Base-by-base conservation (phyloP, 2,888 invertebrate species). In the Cheilosia vernalis region DNA sequence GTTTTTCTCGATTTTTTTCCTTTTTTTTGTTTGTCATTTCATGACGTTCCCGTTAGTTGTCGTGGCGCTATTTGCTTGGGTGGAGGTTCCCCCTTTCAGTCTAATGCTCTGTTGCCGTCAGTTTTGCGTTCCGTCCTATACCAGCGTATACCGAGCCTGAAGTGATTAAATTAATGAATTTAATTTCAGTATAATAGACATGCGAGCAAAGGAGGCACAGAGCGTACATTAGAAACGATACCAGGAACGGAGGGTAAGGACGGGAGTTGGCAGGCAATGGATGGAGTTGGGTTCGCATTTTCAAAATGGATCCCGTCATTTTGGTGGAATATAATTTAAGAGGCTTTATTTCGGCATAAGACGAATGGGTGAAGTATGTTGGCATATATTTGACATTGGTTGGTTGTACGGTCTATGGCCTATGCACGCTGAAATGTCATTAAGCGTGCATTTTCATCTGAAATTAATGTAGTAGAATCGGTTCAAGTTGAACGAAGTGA, bases 131-230 rank as follows among this genome's bases (percentile, higher is more conserved):
- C 24, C 7, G 40, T 66, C 37, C 60, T 49, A 60, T 70, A 17
- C 42, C 49, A 81, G 70, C 6, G 2, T 17, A 9, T 47, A 15
- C 51, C 15, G 24, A 51, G 51, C 53, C 47, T 13, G 47, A 49
- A 56, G 69, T 53, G 49, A 83, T 83, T 53, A 84, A 79, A 84
- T 84, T 84, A 84, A 84, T 84, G 83, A 84, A 79, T 84, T 84
- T 84, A 84, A 84, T 84, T 79, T 84, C 55, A 44, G 51, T 33
- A 70, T 69, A 79, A 74, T 84, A 79, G 74, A 79, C 79, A 84
- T 69, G 69, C 73, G 21, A 64, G 66, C 51, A 33, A 33, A 37
- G 30, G 24, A 21, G 49, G 55, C 51, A 15, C 44, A 44, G 21
- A 69, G 69, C 33, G 21, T 56, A 60, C 42, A 30, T 70, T 51